Evolutionary conservation across 2,113 vertebrate genomes (phyloP).

Genomic region (Neotragus pygmaeus): DNA sequence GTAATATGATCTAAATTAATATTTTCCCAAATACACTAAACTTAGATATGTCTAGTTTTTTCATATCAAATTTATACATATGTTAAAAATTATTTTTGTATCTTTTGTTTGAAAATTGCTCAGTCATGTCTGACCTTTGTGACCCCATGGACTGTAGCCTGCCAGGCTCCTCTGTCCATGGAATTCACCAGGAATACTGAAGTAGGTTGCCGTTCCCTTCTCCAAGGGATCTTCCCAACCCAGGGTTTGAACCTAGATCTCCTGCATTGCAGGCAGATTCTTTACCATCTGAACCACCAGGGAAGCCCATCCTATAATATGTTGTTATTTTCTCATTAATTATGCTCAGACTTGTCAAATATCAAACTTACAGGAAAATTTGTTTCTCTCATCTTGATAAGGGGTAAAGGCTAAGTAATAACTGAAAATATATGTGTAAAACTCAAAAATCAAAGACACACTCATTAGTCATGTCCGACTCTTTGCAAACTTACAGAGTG

Average conservation of each 20-base stretch:
- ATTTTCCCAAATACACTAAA: neutral
- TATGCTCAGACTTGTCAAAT: neutral
- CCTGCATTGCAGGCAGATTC: neutral
- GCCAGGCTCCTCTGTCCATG: neutral
- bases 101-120: neutral
- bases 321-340: neutral
- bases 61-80: neutral
- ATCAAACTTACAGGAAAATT: neutral
- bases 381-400: neutral
- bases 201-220: neutral
- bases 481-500: neutral
- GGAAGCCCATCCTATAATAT: neutral
- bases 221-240: neutral
- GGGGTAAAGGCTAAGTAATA: neutral
- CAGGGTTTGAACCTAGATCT: neutral
- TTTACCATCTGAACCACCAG: neutral
- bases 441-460: neutral
- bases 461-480: neutral
- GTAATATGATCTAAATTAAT: neutral
- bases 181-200: neutral
- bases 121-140: neutral
- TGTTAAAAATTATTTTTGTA: neutral
- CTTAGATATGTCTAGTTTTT: neutral
- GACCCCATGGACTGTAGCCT: neutral
- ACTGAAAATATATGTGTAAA: neutral